Base-by-base conservation (phyloP, 2,888 invertebrate genomes). In the Zaprionus bogoriensis region DNA sequence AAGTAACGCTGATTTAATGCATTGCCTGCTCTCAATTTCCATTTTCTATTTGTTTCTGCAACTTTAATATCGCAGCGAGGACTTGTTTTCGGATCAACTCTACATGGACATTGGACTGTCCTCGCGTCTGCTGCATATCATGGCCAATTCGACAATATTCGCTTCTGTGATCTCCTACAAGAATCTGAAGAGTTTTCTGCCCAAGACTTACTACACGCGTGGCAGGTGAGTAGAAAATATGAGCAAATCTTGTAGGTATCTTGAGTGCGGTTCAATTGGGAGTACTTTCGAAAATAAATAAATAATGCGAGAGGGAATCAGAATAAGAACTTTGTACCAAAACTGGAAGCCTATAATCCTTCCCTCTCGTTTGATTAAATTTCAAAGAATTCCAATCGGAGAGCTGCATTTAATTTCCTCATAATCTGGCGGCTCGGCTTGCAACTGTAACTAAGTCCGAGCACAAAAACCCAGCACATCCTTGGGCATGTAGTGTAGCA, bases 131-230 rank as follows among this genome's bases (percentile, higher is more conserved):
- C 76, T 89, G 46, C 88, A 90, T 57, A 88, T 90, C 51, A 89
- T 91, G 87, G 74, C 89, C 57, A 91, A 91, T 62, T 88, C 89
- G 36, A 91, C 90, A 62, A 89, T 91, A 67, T 89, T 91, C 51
- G 89, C 91, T 17, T 89, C 91, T 39, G 89, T 91, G 51, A 90
- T 91, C 55, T 89, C 91, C 14, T 91, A 91, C 55, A 90, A 89
- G 72, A 91, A 91, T 75, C 82, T 91, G 12, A 91, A 90, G 64
- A 90, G 88, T 71, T 91, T 91, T 74, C 69, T 91, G 28, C 91
- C 91, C 6, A 89, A 89, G 78, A 90, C 90, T 20, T 91, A 91
- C 72, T 90, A 90, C 62, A 89, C 89, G 1, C 89, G 90, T 42
- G 90, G 90, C 75, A 91, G 91, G 91, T 91, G 67, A 89, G 89